A percentile compares a stretch with the other conserved stretches of the same genome.
Evolutionary conservation across 2,113 vertebrate genomes (phyloP).

Genomic region (Heterotis niloticus): DNA sequence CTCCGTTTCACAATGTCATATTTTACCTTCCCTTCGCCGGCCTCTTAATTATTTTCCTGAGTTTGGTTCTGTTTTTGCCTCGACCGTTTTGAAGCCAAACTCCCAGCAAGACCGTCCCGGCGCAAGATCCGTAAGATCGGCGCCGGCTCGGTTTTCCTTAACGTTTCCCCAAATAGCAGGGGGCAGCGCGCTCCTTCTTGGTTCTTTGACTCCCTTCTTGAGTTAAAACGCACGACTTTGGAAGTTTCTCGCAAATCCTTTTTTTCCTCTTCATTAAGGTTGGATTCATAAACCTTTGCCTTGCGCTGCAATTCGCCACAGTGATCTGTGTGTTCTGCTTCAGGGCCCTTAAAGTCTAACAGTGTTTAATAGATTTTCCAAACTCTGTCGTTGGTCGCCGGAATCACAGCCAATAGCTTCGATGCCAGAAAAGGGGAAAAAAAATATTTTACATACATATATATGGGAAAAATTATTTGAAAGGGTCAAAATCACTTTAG

Average conservation of each 20-base stretch:
- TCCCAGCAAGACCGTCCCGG: slow-evolving; percentile 19
- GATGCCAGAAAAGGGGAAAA: slow-evolving; percentile 52
- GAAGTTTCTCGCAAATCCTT: background rate
- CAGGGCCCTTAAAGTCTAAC: slow-evolving; percentile 52
- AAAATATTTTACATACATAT: too few relatives aligned
- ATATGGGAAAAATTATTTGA: slow-evolving; percentile 47
- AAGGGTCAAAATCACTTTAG: slow-evolving; percentile 64
- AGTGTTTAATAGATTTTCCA: slow-evolving; percentile 69
- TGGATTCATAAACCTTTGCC: slow-evolving; percentile 33
- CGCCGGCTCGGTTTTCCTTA: too few relatives aligned
- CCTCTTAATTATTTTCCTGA: slow-evolving; percentile 35
- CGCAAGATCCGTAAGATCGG: background rate
- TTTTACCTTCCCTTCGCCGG: slow-evolving; percentile 41
- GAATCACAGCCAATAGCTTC: slow-evolving; percentile 60
- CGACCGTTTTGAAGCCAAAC: slow-evolving; percentile 25
- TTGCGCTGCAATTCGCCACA: slow-evolving; percentile 33
- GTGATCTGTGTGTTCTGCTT: slow-evolving; percentile 43
- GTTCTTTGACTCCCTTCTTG: too few relatives aligned
- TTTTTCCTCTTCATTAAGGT: slow-evolving; percentile 3
- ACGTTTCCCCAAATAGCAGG: background rate
- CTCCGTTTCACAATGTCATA: slow-evolving; percentile 52
- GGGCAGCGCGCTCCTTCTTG: slow-evolving; percentile 1
- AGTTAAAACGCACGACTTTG: background rate
- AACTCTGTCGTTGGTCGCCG: slow-evolving; percentile 58
- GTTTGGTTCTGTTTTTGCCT: slow-evolving; percentile 40